Evolutionary conservation across 2,888 invertebrate genomes (phyloP), one percentile per base, ranked within the genome.

Genomic region (Megalurothrips usitatus): DNA sequence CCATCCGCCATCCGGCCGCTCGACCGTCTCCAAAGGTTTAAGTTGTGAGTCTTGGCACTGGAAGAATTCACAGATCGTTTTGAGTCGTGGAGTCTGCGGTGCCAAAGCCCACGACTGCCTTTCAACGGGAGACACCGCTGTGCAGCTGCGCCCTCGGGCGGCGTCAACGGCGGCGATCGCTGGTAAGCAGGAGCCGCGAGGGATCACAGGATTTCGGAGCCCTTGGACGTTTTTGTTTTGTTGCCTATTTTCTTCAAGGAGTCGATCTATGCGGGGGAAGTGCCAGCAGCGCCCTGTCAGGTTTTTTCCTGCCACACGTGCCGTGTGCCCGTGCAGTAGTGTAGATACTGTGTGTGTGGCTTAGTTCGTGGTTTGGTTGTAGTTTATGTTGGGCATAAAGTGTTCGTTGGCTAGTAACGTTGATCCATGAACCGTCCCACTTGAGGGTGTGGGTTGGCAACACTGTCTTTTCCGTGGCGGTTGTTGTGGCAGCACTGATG

Each of bases 1-100:
- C n/a, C n/a, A n/a, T n/a, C n/a, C n/a, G n/a, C n/a, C n/a, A n/a
- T n/a, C n/a, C n/a, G n/a, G n/a, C n/a, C n/a, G n/a, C n/a, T n/a
- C n/a, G 81, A n/a, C 47, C 79, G 75, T 79, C 80, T 82, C 79
- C 81, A 79, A 82, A 81, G 80, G 82, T 82, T 83, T 81, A 81
- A 82, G 81, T 34, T 82, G 82, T 81, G 87, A 85, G 88, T 87
- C 91, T 91, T 91, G 91, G 91, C 91, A 91, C 91, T 91, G 90
- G 90, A 91, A 91, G 91, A 91, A 91, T 91, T 91, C 91, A 91
- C 91, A 91, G 90, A 91, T 90, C 88, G 87, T 86, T 83, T 81
- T 87, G 85, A 88, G 89, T 91, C 90, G 91, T 91, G 91, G 89
- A 88, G 91, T 90, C 90, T 89, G 89, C 90, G 89, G 90, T 91